These are phyloP conservation scores for Falco concolor DNA, from an alignment of 2,797 vertebrate genomes.

Conservation along the genomic window DNA sequence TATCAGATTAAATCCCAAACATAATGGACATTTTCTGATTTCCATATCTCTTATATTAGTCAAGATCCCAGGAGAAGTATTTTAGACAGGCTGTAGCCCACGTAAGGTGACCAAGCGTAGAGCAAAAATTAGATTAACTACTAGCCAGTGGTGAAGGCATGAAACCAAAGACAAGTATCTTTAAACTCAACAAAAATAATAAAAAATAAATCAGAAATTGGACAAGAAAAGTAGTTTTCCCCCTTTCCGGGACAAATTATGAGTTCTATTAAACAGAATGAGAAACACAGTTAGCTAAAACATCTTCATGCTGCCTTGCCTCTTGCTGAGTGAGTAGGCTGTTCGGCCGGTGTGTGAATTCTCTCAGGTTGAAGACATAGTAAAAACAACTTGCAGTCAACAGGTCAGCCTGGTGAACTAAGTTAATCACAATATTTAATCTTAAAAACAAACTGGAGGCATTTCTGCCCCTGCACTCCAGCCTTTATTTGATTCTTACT, in stretches of 20 bases:
- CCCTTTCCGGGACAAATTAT: background rate
- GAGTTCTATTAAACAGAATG: background rate
- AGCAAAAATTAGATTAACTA: background rate
- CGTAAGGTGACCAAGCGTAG: background rate
- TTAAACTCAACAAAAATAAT: background rate
- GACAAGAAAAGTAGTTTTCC: background rate
- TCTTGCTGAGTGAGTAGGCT: background rate
- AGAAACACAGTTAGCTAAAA: background rate
- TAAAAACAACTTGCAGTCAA: background rate
- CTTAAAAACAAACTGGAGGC: background rate
- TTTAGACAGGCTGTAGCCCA: background rate
- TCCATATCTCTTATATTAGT: background rate
- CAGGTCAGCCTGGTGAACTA: background rate
- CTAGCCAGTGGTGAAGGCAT: background rate
- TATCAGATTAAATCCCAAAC: background rate
- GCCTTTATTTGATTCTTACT: background rate
- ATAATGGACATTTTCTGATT: background rate
- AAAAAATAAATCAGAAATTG: background rate
- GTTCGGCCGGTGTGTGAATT: background rate
- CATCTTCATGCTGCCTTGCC: background rate
- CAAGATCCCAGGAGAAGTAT: background rate
- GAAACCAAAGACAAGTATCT: background rate
- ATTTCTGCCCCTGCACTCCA: background rate
- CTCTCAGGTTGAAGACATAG: background rate
- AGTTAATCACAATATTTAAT: background rate